Percentiles rank a stretch among this genome's conserved stretches.
These are phyloP conservation scores for Neoitamus cyanurus DNA, from an alignment of 2,888 invertebrate species.

Conservation along the genomic window DNA sequence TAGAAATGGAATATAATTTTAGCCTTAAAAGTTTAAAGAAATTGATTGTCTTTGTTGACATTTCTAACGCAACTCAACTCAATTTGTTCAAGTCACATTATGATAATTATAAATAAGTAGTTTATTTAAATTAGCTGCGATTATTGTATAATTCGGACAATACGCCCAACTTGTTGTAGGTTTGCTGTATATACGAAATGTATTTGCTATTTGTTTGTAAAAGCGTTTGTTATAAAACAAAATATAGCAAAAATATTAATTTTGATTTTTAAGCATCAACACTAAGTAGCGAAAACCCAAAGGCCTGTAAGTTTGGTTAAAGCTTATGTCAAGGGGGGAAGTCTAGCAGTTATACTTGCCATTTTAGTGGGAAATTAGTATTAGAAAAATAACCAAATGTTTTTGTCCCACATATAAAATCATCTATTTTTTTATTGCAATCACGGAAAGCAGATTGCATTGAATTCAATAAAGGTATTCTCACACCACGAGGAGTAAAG, in stretches of 20 bases:
- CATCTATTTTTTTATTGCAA: not conserved
- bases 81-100: not conserved
- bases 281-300: not conserved
- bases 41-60: not conserved
- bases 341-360: not conserved
- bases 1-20: not conserved
- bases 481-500: not conserved
- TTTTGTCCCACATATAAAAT: not conserved
- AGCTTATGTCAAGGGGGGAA: not conserved
- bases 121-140: not conserved
- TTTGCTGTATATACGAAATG: not conserved
- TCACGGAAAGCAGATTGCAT: not conserved
- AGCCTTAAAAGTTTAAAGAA: not conserved
- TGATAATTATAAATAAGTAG: not conserved
- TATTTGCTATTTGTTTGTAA: not conserved
- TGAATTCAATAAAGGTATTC: not conserved
- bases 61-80: not conserved
- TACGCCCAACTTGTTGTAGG: not conserved
- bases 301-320: not conserved
- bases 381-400: not conserved
- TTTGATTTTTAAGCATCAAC: not conserved
- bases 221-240: not conserved
- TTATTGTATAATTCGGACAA: not conserved
- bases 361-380: not conserved
- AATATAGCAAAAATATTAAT: not conserved